Base-by-base conservation (phyloP, 1,140 invertebrate species). In the Penaeus japonicus region DNA sequence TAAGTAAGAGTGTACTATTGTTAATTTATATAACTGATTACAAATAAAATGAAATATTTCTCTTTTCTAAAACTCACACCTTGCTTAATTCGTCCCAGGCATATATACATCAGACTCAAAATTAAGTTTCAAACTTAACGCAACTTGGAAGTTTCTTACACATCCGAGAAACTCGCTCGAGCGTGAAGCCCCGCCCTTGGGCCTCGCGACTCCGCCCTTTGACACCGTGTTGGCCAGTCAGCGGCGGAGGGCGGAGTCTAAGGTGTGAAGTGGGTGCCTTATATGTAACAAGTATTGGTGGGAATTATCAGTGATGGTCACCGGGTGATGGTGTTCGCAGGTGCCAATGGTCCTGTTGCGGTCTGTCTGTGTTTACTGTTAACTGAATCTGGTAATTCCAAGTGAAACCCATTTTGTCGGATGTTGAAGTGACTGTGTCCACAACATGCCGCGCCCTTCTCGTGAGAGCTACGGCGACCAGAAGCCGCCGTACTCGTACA, bases 401-500 rank as follows among this genome's bases (percentile, higher is more conserved):
- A 27, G 59, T 75, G 87, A 24, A 39, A 5, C 57, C 39, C 32
- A 30, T 73, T 39, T 77, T 27, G 57, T 30, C 54, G 70, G 81
- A 77, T 85, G 73, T 30, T 62, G 30, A 35, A 83, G 81, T 83
- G 81, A 83, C 70, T 73, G 24, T 30, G 27, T 59, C 59, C 18
- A 17, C 30, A 55, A 59, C 3, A 98, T 98, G 97, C 97, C 97
- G 91, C 95, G 97, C 92, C 97, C 97, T 73, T 96, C 96, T 91
- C 94, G 97, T 91, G 97, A 97, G 93, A 97, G 96, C n/a, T 98
- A 98, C 92, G 97, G 97, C 91, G 97, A 97, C 92, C 97, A 98
- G 91, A 99, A 99, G 92, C 98, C 98, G 62, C 98, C 98, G 0
- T 99, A 98, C 92, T 99, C 97, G 0, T 99, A 99, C 92, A 99